phyloP scores from a whole-genome alignment of 2,113 vertebrate species.

The Abramis brama region DNA sequence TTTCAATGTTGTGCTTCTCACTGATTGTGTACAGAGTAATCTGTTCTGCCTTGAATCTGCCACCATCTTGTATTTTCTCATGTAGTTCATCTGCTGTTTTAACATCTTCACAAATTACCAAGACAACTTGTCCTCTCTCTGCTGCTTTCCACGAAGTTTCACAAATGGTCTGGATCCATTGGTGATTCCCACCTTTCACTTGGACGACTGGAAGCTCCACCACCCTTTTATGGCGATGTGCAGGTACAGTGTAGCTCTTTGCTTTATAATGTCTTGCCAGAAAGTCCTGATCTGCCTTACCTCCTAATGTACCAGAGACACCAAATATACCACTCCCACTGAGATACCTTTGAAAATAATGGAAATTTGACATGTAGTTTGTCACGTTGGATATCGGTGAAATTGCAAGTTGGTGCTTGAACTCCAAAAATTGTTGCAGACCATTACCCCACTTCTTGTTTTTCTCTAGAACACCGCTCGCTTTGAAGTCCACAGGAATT shows the following conservation, averaged over 20 bases:
- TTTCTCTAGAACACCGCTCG: slow-evolving; percentile 38
- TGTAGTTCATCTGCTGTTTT: not conserved
- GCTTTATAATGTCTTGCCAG: slow-evolving; percentile 52
- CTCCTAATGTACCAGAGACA: slow-evolving; percentile 59
- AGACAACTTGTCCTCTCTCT: not conserved
- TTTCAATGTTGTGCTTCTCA: slow-evolving; percentile 53
- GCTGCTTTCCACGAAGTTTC: slow-evolving; percentile 12
- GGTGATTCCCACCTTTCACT: slow-evolving; percentile 25
- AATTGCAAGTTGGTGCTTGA: not conserved
- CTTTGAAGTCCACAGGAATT: slow-evolving; percentile 54
- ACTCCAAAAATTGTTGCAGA: not conserved
- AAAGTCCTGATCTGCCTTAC: slow-evolving; percentile 50
- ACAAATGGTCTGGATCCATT: slow-evolving; percentile 47
- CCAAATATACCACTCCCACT: slow-evolving; percentile 52
- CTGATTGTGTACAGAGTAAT: slow-evolving; percentile 58
- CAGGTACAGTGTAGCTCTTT: slow-evolving; percentile 46
- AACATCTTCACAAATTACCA: not conserved
- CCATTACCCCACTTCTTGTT: slow-evolving; percentile 9
- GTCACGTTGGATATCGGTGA: not conserved
- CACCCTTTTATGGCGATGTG: slow-evolving; percentile 50
- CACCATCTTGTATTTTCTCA: not conserved
- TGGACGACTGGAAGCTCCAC: slow-evolving; percentile 52
- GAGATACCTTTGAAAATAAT: slow-evolving; percentile 18
- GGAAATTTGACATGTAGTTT: slow-evolving; percentile 1
- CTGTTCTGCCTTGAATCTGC: not conserved